Evolutionary conservation across 2,113 vertebrate species (phyloP).

Genomic region (Tichodroma muraria): DNA sequence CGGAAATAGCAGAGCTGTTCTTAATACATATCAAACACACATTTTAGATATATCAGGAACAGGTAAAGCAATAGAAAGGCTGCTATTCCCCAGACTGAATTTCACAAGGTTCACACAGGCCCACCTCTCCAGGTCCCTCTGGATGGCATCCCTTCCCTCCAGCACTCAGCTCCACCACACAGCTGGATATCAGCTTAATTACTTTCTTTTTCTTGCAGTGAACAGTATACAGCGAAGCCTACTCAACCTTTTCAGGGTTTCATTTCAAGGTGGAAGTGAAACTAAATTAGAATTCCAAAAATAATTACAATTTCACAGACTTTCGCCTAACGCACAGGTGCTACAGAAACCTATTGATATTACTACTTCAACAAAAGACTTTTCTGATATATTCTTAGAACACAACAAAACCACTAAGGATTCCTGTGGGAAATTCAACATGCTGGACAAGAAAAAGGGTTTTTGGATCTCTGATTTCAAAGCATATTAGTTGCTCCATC

Average conservation of each 20-base stretch:
- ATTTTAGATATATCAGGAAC: not conserved
- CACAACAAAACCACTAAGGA: not conserved
- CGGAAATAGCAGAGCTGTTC: not conserved
- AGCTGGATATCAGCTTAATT: not conserved
- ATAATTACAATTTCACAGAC: slow-evolving; percentile 3
- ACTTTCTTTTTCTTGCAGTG: not conserved
- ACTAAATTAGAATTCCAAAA: slow-evolving; percentile 27
- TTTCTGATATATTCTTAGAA: not conserved
- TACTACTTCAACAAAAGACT: not conserved
- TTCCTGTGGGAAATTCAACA: not conserved
- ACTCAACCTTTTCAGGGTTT: slow-evolving; percentile 1
- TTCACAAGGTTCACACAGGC: not conserved
- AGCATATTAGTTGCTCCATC: not conserved
- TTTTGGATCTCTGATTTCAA: not conserved
- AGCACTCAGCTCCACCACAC: not conserved
- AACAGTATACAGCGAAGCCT: not conserved
- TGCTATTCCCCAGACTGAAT: not conserved
- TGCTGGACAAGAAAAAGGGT: not conserved
- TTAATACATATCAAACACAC: not conserved
- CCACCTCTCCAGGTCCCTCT: not conserved
- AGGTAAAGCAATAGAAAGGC: not conserved
- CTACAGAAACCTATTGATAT: not conserved
- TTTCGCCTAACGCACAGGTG: not conserved
- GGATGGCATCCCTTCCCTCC: not conserved
- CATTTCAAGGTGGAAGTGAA: slow-evolving; percentile 34